phyloP scores from a whole-genome alignment of 2,888 invertebrate species.

The Cheilosia variabilis region DNA sequence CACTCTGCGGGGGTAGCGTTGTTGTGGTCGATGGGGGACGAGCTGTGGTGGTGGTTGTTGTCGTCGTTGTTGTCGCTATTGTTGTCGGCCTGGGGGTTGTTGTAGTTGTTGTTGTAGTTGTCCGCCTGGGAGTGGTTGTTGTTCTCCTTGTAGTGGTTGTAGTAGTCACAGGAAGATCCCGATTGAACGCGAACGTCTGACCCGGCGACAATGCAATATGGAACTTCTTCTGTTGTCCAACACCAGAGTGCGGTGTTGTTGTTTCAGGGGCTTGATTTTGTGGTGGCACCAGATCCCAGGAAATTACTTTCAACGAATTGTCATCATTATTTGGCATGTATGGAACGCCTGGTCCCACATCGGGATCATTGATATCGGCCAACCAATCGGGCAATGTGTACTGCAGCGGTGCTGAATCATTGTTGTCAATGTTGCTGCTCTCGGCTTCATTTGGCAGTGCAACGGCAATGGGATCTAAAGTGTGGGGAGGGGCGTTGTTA shows the following conservation, averaged over 20 bases:
- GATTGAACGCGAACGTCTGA: conserved; percentile 50
- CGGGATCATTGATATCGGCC: conserved; percentile 81
- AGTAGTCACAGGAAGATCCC: conserved; percentile 47
- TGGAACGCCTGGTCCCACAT: conserved; percentile 82
- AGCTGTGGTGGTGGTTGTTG: conserved; percentile 77
- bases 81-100: conserved; percentile 67
- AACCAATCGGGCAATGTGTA: conserved; percentile 81
- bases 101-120: conserved; percentile 67
- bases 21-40: conserved; percentile 42
- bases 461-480: conserved; percentile 83
- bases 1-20: conserved; percentile 74
- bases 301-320: conserved; percentile 79
- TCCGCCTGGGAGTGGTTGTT: conserved; percentile 63
- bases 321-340: conserved; percentile 75
- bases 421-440: background rate
- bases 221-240: conserved; percentile 67
- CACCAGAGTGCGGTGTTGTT: conserved; percentile 74
- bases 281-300: conserved; percentile 82
- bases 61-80: conserved; percentile 54
- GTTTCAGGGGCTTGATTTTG: conserved; percentile 64
- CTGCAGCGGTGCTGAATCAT: conserved; percentile 24
- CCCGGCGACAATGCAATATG: conserved; percentile 49
- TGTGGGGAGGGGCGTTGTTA: conserved; percentile 80
- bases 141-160: conserved; percentile 62
- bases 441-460: conserved; percentile 77